These are phyloP conservation scores for Vireo altiloquus DNA, from an alignment of 2,113 vertebrate genomes.

Conservation along the genomic window DNA sequence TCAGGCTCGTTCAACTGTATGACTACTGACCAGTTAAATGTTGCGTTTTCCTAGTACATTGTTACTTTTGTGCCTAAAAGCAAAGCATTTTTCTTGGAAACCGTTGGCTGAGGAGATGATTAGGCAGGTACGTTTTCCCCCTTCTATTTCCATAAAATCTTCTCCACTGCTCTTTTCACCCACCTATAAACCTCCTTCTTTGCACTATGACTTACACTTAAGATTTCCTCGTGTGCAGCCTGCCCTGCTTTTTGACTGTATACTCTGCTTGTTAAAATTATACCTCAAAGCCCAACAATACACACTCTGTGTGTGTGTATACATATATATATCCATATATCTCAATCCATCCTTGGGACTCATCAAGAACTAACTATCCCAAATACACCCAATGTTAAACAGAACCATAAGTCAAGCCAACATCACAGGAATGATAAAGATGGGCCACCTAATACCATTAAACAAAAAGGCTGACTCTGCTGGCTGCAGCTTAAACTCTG, in stretches of 20 bases:
- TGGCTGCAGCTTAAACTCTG: neutral
- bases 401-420: neutral
- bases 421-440: neutral
- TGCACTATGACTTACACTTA: neutral
- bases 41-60: neutral
- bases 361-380: neutral
- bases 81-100: neutral
- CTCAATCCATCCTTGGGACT: neutral
- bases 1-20: neutral
- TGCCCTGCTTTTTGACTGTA: neutral
- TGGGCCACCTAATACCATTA: neutral
- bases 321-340: neutral
- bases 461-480: neutral
- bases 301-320: too few species aligned
- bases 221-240: neutral
- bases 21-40: neutral
- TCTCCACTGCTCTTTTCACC: neutral
- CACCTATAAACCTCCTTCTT: neutral
- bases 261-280: neutral
- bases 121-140: neutral
- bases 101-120: neutral
- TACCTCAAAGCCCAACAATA: neutral
- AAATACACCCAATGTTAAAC: neutral
- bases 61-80: neutral
- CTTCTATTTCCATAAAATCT: neutral